A percentile compares a stretch with the other conserved stretches of the same genome.
Conservation (phyloP, 2,797 vertebrate genomes). For the Amblyopsis hoosieri region DNA sequence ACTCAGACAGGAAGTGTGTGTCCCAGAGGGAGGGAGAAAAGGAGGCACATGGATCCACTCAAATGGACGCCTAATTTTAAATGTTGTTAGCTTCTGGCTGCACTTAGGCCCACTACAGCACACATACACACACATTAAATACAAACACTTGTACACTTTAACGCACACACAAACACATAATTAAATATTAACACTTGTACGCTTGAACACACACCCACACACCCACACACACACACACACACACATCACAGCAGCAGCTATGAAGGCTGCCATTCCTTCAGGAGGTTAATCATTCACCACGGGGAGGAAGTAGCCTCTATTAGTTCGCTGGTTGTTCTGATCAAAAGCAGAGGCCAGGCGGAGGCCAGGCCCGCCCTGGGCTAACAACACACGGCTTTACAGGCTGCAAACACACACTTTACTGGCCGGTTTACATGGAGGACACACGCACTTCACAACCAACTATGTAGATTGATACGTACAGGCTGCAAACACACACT, state of each 20-base stretch:
- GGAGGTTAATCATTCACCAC: slow-evolving; percentile 60
- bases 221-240: slow-evolving; percentile 40
- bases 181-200: slow-evolving; percentile 2
- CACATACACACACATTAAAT: slow-evolving; percentile 15
- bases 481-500: slow-evolving; percentile 42
- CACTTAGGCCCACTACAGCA: slow-evolving; percentile 9
- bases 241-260: slow-evolving; percentile 40
- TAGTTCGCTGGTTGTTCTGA: slow-evolving; percentile 58
- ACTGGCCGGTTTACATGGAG: slow-evolving; percentile 39
- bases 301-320: slow-evolving; percentile 54
- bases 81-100: slow-evolving; percentile 52
- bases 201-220: slow-evolving; percentile 10
- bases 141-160: background rate
- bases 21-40: slow-evolving; percentile 10
- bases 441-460: slow-evolving; percentile 25
- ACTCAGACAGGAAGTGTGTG: slow-evolving; percentile 64
- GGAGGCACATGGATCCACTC: slow-evolving; percentile 35
- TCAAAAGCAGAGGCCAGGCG: slow-evolving; percentile 44
- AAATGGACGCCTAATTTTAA: slow-evolving; percentile 48
- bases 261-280: slow-evolving; percentile 48
- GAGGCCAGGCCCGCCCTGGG: slow-evolving; percentile 19
- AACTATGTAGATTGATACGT: slow-evolving; percentile 1
- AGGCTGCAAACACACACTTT: slow-evolving; percentile 40
- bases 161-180: background rate
- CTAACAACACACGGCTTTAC: slow-evolving; percentile 43